These are phyloP conservation scores for Nebria ingens DNA, from an alignment of 1,140 invertebrate genomes.

Conservation along the genomic window DNA sequence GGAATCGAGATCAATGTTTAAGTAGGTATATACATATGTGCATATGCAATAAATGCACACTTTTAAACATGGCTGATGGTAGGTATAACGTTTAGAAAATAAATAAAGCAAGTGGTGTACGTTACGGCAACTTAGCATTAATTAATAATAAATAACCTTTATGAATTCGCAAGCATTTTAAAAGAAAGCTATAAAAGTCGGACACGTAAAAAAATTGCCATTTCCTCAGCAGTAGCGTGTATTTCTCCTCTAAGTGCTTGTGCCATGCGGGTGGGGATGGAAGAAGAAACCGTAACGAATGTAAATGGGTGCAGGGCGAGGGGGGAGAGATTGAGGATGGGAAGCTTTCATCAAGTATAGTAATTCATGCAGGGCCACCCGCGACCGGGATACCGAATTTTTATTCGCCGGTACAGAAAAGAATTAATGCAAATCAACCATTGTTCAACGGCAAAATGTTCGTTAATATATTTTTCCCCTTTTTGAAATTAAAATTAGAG, in stretches of 20 bases:
- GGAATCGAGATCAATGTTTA: too few species aligned
- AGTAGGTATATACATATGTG: too few species aligned
- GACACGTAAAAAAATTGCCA: conserved; percentile 5
- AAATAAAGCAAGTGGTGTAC: too few species aligned
- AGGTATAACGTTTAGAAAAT: too few species aligned
- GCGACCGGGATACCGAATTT: not conserved
- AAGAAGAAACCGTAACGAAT: not conserved
- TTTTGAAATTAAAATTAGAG: conserved; percentile 10
- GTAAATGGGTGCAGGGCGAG: not conserved
- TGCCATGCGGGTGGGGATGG: not conserved
- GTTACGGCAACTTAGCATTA: not conserved
- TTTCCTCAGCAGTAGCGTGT: not conserved
- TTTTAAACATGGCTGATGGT: too few species aligned
- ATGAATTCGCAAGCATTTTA: conserved; percentile 5
- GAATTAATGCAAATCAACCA: conserved; percentile 8
- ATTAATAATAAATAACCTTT: conserved; percentile 8
- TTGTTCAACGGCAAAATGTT: conserved; percentile 8
- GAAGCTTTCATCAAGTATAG: not conserved
- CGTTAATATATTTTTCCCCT: conserved; percentile 6
- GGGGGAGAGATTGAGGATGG: not conserved
- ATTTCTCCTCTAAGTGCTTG: not conserved
- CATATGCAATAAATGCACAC: too few species aligned
- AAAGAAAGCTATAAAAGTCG: not conserved
- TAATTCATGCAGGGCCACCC: conserved; percentile 6
- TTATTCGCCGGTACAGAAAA: not conserved